A percentile compares a stretch with the other conserved stretches of the same genome.
These are phyloP conservation scores for Nomada flava DNA, from an alignment of 2,888 invertebrate species.

Conservation along the genomic window DNA sequence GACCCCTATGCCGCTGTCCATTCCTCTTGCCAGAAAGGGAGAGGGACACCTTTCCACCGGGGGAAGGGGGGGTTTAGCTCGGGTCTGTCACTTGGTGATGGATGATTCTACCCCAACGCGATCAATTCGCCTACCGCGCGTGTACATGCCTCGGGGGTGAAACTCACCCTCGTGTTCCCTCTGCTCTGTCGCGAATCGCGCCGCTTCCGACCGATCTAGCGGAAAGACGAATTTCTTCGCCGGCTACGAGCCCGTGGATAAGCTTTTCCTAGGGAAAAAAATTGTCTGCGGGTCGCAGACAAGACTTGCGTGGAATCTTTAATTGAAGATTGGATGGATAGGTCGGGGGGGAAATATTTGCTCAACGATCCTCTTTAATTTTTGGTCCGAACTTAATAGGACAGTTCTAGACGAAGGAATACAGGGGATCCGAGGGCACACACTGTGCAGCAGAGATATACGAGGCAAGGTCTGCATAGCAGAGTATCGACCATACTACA, in stretches of 20 bases:
- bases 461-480: neutral
- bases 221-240: constrained; percentile 68
- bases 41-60: constrained; percentile 75
- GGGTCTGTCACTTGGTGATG: constrained; percentile 83
- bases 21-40: constrained; percentile 69
- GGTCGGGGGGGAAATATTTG: neutral
- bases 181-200: constrained; percentile 52
- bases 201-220: constrained; percentile 61
- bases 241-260: constrained; percentile 8
- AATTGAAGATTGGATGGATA: neutral
- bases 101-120: constrained; percentile 83
- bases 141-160: constrained; percentile 73
- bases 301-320: neutral
- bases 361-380: neutral
- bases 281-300: neutral
- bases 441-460: neutral
- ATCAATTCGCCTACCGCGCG: constrained; percentile 79
- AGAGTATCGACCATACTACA: constrained; percentile 27
- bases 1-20: constrained; percentile 53
- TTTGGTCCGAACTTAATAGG: neutral
- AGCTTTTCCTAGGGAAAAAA: neutral
- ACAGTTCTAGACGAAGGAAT: neutral
- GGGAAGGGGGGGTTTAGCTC: constrained; percentile 74
- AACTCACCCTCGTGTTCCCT: constrained; percentile 72
- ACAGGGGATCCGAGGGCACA: constrained; percentile 10